A percentile compares a stretch with the other conserved stretches of the same genome.
phyloP scores from a whole-genome alignment of 1,140 invertebrate species.

The Triops cancriformis region DNA sequence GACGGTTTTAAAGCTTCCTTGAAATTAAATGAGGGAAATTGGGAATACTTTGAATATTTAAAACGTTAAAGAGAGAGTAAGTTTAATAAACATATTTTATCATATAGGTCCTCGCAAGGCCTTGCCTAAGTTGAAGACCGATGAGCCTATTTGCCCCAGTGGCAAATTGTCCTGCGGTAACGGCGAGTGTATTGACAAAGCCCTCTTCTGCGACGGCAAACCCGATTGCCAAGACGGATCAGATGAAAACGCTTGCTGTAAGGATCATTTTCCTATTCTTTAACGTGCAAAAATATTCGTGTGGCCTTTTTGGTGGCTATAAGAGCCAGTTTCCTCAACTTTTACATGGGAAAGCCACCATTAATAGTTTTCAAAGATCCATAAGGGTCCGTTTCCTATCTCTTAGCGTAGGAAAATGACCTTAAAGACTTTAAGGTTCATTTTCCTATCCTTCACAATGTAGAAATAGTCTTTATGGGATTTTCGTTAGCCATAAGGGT shows the following conservation, averaged over 20 bases:
- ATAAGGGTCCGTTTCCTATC: too few species aligned
- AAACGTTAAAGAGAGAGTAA: background rate
- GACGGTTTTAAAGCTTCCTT: background rate
- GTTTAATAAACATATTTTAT: constrained; percentile 14
- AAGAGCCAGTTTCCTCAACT: too few species aligned
- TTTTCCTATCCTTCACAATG: too few species aligned
- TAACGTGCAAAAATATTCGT: too few species aligned
- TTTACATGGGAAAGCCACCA: too few species aligned
- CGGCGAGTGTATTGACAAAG: constrained; percentile 80
- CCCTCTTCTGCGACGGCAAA: constrained; percentile 86
- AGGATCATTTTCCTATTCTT: constrained; percentile 39
- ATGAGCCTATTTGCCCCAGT: constrained; percentile 79
- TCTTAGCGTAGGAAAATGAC: too few species aligned
- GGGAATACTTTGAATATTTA: background rate
- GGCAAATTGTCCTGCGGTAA: constrained; percentile 80
- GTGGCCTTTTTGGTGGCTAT: too few species aligned
- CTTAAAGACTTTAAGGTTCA: too few species aligned
- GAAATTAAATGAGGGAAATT: background rate
- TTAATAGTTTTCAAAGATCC: too few species aligned
- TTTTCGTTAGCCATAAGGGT: too few species aligned
- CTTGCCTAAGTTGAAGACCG: constrained; percentile 77
- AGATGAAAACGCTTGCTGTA: constrained; percentile 90
- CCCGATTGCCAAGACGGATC: constrained; percentile 87
- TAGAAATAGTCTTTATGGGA: too few species aligned
- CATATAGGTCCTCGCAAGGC: constrained; percentile 75